These are phyloP conservation scores for Drosophila eugracilis DNA, from an alignment of 1,140 invertebrate genomes.

Conservation along the genomic window DNA sequence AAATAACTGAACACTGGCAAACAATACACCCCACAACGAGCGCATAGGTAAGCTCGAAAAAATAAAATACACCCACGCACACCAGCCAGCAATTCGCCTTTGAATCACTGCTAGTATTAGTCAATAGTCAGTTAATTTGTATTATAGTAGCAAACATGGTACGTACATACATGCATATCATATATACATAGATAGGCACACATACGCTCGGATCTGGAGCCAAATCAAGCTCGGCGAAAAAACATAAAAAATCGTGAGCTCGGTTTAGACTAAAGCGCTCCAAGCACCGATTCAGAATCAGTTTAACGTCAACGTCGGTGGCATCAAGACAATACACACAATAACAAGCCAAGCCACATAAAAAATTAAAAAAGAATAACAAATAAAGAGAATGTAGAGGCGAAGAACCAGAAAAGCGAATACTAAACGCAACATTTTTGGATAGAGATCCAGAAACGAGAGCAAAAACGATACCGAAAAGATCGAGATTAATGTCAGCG, in stretches of 20 bases:
- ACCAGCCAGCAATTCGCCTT: conserved; percentile 40
- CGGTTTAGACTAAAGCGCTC: conserved; percentile 75
- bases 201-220: conserved; percentile 19
- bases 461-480: conserved; percentile 33
- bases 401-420: conserved; percentile 7
- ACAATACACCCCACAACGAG: conserved; percentile 37
- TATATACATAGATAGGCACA: not conserved
- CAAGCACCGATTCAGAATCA: conserved; percentile 80
- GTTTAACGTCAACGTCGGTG: conserved; percentile 82
- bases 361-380: conserved; percentile 43
- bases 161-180: no score
- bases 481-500: conserved; percentile 39
- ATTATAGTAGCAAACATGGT: conserved; percentile 43
- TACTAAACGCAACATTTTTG: conserved; percentile 5
- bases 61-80: conserved; percentile 14
- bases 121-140: conserved; percentile 68
- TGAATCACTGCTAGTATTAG: conserved; percentile 50
- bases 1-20: conserved; percentile 17
- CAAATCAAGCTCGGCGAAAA: conserved; percentile 66
- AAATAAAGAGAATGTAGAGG: conserved; percentile 5
- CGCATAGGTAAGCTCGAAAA: conserved; percentile 10
- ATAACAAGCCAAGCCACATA: conserved; percentile 43
- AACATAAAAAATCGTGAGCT: conserved; percentile 52
- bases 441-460: conserved; percentile 20
- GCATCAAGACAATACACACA: conserved; percentile 76